A percentile compares a stretch with the other conserved stretches of the same genome.
Conservation (phyloP, 2,888 invertebrate genomes). For the Magallana nippona region DNA sequence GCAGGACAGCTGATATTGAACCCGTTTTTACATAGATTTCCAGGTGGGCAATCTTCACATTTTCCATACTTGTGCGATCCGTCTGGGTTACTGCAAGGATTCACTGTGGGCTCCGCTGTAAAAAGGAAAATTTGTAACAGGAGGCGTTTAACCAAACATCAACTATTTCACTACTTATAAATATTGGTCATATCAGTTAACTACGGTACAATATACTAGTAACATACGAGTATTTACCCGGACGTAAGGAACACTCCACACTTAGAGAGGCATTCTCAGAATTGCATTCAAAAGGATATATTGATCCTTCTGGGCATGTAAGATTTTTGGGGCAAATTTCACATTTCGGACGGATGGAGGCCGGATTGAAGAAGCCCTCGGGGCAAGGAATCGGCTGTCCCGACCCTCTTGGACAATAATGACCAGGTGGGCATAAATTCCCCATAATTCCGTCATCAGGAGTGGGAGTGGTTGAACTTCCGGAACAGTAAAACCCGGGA, state of each 20-base stretch:
- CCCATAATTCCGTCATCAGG: slow-evolving; percentile 66
- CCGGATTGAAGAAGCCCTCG: slow-evolving; percentile 70
- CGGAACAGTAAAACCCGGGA: slow-evolving; percentile 73
- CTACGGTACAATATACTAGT: no score
- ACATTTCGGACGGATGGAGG: slow-evolving; percentile 66
- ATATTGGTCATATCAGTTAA: no score
- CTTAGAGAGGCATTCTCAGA: neutral
- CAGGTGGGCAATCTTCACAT: neutral
- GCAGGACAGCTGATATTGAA: slow-evolving; percentile 10
- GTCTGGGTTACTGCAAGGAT: neutral
- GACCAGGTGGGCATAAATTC: slow-evolving; percentile 74
- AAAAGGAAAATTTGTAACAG: neutral
- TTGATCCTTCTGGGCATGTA: slow-evolving; percentile 71
- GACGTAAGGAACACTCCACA: neutral
- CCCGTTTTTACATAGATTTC: slow-evolving; percentile 6
- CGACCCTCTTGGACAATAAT: slow-evolving; percentile 71
- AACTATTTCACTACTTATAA: no score
- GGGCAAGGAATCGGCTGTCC: slow-evolving; percentile 66
- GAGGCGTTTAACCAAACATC: no score
- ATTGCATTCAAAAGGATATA: slow-evolving; percentile 63
- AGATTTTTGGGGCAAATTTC: slow-evolving; percentile 73
- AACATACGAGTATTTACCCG: neutral
- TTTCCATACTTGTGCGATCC: neutral
- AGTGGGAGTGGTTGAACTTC: slow-evolving; percentile 67
- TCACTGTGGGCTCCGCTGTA: neutral